Conservation (phyloP, 2,888 invertebrate genomes). For the Polydrusus cervinus region DNA sequence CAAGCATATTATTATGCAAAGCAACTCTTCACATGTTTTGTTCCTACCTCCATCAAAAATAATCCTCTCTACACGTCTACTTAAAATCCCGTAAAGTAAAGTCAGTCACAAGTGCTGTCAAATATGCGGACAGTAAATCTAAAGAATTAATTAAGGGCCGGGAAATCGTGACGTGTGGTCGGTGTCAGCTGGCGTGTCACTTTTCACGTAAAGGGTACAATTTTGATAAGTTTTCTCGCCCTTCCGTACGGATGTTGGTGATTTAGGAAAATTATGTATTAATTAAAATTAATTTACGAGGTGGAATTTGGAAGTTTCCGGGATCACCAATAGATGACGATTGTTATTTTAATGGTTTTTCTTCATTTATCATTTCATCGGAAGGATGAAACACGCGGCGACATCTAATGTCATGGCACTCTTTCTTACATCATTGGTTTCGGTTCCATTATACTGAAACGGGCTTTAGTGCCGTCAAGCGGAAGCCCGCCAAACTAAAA, state of each 20-base stretch:
- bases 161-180: conserved; percentile 10
- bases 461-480: too few species aligned
- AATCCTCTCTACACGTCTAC: conserved; percentile 1
- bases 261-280: conserved; percentile 13
- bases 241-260: background rate
- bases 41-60: background rate
- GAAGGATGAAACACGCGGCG: too few species aligned
- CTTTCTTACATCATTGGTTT: too few species aligned
- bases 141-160: conserved; percentile 18
- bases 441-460: too few species aligned
- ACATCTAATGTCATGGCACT: too few species aligned
- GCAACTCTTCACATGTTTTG: background rate
- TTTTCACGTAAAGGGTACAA: conserved; percentile 16
- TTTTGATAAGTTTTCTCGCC: conserved; percentile 6
- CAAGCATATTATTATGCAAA: background rate
- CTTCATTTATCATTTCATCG: too few species aligned
- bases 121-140: conserved; percentile 8
- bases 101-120: conserved; percentile 2
- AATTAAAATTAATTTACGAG: conserved; percentile 4
- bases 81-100: background rate
- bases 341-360: too few species aligned
- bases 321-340: too few species aligned
- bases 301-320: too few species aligned
- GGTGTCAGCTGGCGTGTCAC: conserved; percentile 18
- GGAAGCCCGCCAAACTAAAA: too few species aligned